These are phyloP conservation scores for Microcebus tavaratra DNA, from an alignment of 2,113 vertebrate genomes.

Conservation along the genomic window DNA sequence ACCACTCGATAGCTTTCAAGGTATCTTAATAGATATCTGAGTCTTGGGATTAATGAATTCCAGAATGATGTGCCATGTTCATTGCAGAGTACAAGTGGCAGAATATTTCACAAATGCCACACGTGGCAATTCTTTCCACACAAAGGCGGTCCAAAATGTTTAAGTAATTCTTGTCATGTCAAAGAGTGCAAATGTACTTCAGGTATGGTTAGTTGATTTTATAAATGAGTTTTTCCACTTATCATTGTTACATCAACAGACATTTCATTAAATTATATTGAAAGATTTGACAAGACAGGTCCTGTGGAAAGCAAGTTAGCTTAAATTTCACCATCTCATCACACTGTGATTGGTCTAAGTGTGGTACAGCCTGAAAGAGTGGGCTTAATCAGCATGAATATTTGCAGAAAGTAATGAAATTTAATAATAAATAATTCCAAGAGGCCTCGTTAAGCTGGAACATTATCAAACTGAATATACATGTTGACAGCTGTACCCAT, in stretches of 20 bases:
- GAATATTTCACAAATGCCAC: constrained; percentile 27
- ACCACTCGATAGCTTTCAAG: not conserved
- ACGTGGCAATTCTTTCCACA: not conserved
- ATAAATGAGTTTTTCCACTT: constrained; percentile 71
- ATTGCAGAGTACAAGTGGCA: not conserved
- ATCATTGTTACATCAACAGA: constrained; percentile 66
- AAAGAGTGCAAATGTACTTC: constrained; percentile 58
- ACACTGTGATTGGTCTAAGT: constrained; percentile 56
- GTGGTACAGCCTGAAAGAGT: constrained; percentile 70
- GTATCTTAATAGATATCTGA: not conserved
- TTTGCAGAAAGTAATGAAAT: constrained; percentile 79
- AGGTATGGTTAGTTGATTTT: constrained; percentile 67
- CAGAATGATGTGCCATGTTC: constrained; percentile 2
- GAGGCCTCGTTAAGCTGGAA: constrained; percentile 83
- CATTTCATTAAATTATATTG: constrained; percentile 74
- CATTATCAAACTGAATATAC: constrained; percentile 81
- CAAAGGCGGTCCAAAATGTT: constrained; percentile 55
- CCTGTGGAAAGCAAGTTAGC: constrained; percentile 65
- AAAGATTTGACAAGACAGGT: constrained; percentile 68
- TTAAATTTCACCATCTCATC: constrained; percentile 46
- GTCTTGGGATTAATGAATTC: not conserved
- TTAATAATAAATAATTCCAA: constrained; percentile 84
- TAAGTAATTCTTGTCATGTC: constrained; percentile 64
- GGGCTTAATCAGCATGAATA: constrained; percentile 80
- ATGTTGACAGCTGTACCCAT: constrained; percentile 84